Base-by-base conservation (phyloP, 2,113 vertebrate genomes). In the Scolopax mira region DNA sequence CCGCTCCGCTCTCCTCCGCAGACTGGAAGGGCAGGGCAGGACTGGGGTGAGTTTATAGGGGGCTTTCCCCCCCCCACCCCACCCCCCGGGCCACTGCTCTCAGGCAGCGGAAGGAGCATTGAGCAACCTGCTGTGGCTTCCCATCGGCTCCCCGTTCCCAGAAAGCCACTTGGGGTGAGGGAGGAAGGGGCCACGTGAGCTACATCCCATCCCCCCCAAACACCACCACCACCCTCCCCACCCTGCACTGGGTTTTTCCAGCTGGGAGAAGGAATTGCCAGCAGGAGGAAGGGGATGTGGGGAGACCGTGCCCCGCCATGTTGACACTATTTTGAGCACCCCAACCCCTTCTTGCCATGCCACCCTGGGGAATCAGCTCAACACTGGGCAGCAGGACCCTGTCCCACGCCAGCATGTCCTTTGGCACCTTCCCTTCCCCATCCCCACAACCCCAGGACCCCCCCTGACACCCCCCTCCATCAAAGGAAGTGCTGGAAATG, bases 1-100 rank as follows among this genome's bases (percentile, higher is more conserved):
- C 58, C 0, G 14, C 64, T 28, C 6, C 1, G 0, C 64, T 57
- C 5, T 0, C 11, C 42, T 54, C 9, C 0, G 11, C 57, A 3
- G 70, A 51, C 65, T 96, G 85, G 22, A 37, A 65, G 3, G 8
- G 7, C 49, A 31, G 1, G 1, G 64, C 33, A 11, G 64, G 44
- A 7, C 0, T 0, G 12, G 10, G 0, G 0, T 0, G 1, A 7
- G 0, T 95, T 96, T 96, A 96, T 94, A 87, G 89, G 61, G 78
- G n/a, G 14, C 78, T 30, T 30, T 13, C 62, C 24, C 18, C 3
- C 24, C 18, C 3, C 13, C 13, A 12, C 41, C 41, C 41, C 41
- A 11, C 41, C 41, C 41, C 12, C 12, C 41, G 41, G 0, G 23
- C 19, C 2, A 0, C n/a, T 3, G 44, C 37, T 84, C 13, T 30